phyloP scores from a whole-genome alignment of 1,140 invertebrate genomes.

The Drosophila santomea region DNA sequence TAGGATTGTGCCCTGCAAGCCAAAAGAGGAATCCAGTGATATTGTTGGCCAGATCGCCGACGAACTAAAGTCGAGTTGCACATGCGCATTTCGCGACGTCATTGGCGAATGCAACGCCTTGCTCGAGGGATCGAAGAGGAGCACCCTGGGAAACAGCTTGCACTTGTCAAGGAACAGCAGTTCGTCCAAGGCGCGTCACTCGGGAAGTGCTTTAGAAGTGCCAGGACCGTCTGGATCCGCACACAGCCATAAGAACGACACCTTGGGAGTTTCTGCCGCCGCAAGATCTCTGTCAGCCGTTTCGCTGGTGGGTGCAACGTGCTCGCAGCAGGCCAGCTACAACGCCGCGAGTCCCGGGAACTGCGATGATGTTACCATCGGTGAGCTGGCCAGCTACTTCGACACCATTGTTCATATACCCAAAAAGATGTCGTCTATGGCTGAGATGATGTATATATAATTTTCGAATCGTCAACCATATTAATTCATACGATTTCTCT shows the following conservation, averaged over 20 bases:
- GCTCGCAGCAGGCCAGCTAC: slow-evolving; percentile 88
- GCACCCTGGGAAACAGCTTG: slow-evolving; percentile 17
- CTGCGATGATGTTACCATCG: slow-evolving; percentile 92
- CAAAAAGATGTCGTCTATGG: slow-evolving; percentile 98
- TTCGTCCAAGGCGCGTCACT: slow-evolving; percentile 33
- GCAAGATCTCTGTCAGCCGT: slow-evolving; percentile 13
- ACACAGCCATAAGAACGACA: slow-evolving; percentile 1
- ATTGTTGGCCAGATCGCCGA: slow-evolving; percentile 17
- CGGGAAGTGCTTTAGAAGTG: not conserved
- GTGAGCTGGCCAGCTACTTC: slow-evolving; percentile 96
- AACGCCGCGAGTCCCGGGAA: slow-evolving; percentile 85
- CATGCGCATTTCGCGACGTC: slow-evolving; percentile 62
- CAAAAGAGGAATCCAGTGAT: slow-evolving; percentile 35
- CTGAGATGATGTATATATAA: slow-evolving; percentile 98
- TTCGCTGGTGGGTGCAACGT: slow-evolving; percentile 58
- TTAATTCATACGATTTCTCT: slow-evolving; percentile 9
- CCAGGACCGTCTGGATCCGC: slow-evolving; percentile 2
- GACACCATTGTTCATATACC: slow-evolving; percentile 97
- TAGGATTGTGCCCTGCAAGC: slow-evolving; percentile 15
- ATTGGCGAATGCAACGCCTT: slow-evolving; percentile 67
- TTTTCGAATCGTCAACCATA: not conserved
- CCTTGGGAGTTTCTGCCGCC: not conserved
- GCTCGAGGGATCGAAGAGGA: slow-evolving; percentile 49
- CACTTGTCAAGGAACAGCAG: slow-evolving; percentile 49
- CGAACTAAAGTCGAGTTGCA: slow-evolving; percentile 28